A percentile compares a stretch with the other conserved stretches of the same genome.
phyloP scores from a whole-genome alignment of 2,113 vertebrate genomes.

The Myotis brandtii region DNA sequence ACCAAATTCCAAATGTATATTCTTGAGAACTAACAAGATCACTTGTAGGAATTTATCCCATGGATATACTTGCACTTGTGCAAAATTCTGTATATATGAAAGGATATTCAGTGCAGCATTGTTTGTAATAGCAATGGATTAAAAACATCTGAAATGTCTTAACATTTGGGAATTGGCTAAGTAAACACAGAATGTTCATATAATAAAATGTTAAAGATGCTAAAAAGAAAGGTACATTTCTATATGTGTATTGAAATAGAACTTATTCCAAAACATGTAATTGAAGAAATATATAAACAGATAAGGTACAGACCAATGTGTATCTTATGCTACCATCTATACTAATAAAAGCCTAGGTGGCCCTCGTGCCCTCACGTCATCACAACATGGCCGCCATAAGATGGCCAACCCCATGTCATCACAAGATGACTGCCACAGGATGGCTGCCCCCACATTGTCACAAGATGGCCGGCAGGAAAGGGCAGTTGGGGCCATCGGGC shows the following conservation, averaged over 20 bases:
- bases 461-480: no score
- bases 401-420: no score
- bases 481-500: no score
- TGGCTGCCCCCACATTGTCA: no score
- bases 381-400: no score
- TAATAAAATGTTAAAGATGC: background rate
- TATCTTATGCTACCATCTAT: background rate
- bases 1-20: background rate
- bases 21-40: background rate
- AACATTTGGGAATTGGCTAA: slow-evolving; percentile 11
- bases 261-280: slow-evolving; percentile 30
- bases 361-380: no score
- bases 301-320: background rate
- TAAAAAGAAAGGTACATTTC: background rate
- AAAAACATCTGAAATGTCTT: background rate
- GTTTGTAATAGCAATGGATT: slow-evolving; percentile 12
- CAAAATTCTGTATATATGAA: background rate
- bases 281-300: background rate
- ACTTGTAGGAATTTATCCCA: slow-evolving; percentile 1
- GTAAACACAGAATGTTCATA: background rate
- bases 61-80: background rate
- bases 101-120: background rate
- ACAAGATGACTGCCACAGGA: no score
- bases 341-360: no score
- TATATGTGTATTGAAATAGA: background rate